phyloP scores from a whole-genome alignment of 1,140 invertebrate genomes.

The Drosophila nigrodunni region DNA sequence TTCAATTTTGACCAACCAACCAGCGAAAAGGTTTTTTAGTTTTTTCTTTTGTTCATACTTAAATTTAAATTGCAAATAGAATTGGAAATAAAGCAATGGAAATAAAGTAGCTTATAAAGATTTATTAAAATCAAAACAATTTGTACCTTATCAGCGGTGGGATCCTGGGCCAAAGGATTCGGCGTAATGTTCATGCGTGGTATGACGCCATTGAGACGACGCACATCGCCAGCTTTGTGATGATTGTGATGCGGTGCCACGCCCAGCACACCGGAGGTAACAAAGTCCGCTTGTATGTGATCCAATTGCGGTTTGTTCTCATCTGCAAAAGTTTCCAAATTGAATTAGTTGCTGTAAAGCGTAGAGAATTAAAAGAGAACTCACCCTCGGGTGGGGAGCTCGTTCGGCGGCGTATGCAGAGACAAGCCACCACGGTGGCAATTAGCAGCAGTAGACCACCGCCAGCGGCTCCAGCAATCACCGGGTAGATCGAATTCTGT shows the following conservation, averaged over 20 bases:
- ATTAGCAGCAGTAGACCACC: slow-evolving; percentile 73
- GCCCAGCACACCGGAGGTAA: slow-evolving; percentile 76
- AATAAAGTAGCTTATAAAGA: slow-evolving; percentile 24
- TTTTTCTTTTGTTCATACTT: slow-evolving; percentile 5
- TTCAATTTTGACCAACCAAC: slow-evolving; percentile 80
- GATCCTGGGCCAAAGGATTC: slow-evolving; percentile 88
- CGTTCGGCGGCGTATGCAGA: slow-evolving; percentile 84
- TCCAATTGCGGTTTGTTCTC: slow-evolving; percentile 83
- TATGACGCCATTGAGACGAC: slow-evolving; percentile 87
- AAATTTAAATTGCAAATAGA: slow-evolving; percentile 21
- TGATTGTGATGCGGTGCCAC: slow-evolving; percentile 69
- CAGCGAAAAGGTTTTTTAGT: slow-evolving; percentile 69
- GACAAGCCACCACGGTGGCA: slow-evolving; percentile 75
- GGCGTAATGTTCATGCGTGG: slow-evolving; percentile 89
- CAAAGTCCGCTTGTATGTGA: slow-evolving; percentile 86
- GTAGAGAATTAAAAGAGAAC: neutral
- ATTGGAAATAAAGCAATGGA: slow-evolving; percentile 32
- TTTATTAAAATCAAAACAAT: too few species aligned
- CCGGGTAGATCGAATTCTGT: slow-evolving; percentile 72
- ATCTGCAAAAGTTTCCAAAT: slow-evolving; percentile 24
- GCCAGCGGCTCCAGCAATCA: slow-evolving; percentile 74
- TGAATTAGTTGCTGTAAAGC: neutral
- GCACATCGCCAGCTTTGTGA: slow-evolving; percentile 66
- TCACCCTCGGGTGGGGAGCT: slow-evolving; percentile 85
- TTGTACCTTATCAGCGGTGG: slow-evolving; percentile 77